Evolutionary conservation across 23 tunicate genomes (phyloP).

Genomic region (Aplidium turbinatum): DNA sequence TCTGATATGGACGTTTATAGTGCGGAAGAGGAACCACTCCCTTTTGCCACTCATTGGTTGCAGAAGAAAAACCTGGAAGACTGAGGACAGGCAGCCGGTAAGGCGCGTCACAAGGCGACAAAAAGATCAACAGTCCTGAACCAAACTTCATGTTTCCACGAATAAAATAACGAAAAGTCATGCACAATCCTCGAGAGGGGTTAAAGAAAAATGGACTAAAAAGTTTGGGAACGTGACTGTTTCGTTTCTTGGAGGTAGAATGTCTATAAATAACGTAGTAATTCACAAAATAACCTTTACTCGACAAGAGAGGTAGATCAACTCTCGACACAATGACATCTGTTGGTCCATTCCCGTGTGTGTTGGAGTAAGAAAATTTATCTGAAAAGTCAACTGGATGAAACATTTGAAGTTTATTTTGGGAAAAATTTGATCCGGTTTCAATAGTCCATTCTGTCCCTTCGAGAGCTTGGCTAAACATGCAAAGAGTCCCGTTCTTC

Average conservation of each 20-base stretch:
- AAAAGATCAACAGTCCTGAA: slow-evolving; percentile 62
- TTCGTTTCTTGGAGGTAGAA: slow-evolving; percentile 18
- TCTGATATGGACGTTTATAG: slow-evolving; percentile 71
- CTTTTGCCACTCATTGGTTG: slow-evolving; percentile 42
- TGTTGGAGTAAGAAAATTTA: no score
- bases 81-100: slow-evolving; percentile 71
- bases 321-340: no score
- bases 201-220: slow-evolving; percentile 66
- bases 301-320: background rate
- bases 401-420: background rate
- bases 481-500: slow-evolving; percentile 47
- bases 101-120: slow-evolving; percentile 78
- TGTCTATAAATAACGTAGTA: slow-evolving; percentile 42
- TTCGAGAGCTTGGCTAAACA: slow-evolving; percentile 16
- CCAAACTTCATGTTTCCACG: slow-evolving; percentile 9
- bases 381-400: no score
- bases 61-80: slow-evolving; percentile 31
- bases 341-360: no score
- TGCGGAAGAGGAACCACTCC: slow-evolving; percentile 72
- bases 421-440: slow-evolving; percentile 6
- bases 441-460: slow-evolving; percentile 31
- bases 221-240: slow-evolving; percentile 26
- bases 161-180: slow-evolving; percentile 73
- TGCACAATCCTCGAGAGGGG: slow-evolving; percentile 47
- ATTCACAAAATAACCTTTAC: background rate